Evolutionary conservation across 2,113 vertebrate genomes (phyloP), one percentile per base, ranked within the genome.

Genomic region (Alouatta palliata): DNA sequence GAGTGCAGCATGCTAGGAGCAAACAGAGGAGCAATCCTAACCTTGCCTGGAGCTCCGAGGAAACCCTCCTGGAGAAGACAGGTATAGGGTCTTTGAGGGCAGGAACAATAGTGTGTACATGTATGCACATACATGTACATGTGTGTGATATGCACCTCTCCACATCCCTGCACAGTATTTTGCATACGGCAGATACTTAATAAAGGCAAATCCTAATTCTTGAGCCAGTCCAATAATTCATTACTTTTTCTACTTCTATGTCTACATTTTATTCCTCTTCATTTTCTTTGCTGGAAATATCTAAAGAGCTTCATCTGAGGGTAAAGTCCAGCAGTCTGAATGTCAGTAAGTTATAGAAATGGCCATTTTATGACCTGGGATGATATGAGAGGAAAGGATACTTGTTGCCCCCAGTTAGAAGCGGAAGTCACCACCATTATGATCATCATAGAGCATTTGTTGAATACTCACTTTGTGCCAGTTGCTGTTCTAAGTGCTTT

Each of bases 61-160:
- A 54, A 85, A 56, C 49, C 54, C 68, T 90, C 27, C 81, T 14
- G 3, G 58, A 37, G 56, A 68, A 84, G 27, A 52, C 1, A 7
- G 23, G 10, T 9, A 58, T 30, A 90, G 19, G 54, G 20, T 8
- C 4, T n/a, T 27, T 68, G 43, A 40, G 56, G 8, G 8, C 23
- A 95, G 82, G 35, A 56, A 47, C 37, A 66, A 19, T 17, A 43
- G 1, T 12, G 5, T 27, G 30, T 13, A 17, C 27, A 23, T 40
- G 25, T 11, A 40, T 1, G 32, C 12, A 47, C 0, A 4, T 13
- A 0, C 3, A 6, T 10, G 1, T 3, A 13, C 37, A 9, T 10
- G 14, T 1, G 0, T 73, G 19, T 85, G 49, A 12, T 5, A 58
- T 20, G n/a, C 35, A 11, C 82, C 2, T 52, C 35, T 43, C 64